phyloP scores from a whole-genome alignment of 2,888 invertebrate species.

The Tortrix viridana region DNA sequence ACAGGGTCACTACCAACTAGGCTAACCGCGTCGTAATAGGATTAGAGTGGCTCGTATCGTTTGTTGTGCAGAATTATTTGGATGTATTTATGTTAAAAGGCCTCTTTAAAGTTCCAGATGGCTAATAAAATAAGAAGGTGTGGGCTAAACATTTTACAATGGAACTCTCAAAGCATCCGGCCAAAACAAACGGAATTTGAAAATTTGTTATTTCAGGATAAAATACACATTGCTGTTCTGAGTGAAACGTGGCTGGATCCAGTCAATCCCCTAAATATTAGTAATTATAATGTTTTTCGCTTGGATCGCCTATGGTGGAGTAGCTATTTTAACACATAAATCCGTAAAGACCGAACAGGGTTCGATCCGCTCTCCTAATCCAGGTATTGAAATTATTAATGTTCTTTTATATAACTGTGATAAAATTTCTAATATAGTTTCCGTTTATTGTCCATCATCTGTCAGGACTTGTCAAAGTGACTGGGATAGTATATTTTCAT shows the following conservation, averaged over 20 bases:
- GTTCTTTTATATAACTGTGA: conserved; percentile 34
- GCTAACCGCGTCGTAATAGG: no score
- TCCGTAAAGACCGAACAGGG: conserved; percentile 18
- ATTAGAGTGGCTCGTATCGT: not conserved
- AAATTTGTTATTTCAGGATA: conserved; percentile 12
- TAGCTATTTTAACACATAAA: conserved; percentile 33
- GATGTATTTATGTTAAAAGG: conserved; percentile 11
- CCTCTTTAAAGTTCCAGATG: not conserved
- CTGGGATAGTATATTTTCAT: conserved; percentile 33
- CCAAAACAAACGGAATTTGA: conserved; percentile 32
- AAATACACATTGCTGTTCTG: not conserved
- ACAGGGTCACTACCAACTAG: no score
- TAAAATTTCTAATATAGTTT: conserved; percentile 28
- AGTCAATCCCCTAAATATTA: conserved; percentile 22
- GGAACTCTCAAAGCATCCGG: conserved; percentile 28
- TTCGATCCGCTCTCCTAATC: conserved; percentile 2
- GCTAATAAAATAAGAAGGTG: not conserved
- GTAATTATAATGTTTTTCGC: conserved; percentile 36
- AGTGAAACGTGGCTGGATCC: conserved; percentile 35
- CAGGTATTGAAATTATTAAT: conserved; percentile 32
- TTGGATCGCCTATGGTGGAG: conserved; percentile 39
- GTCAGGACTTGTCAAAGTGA: conserved; percentile 17
- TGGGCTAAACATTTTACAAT: conserved; percentile 27
- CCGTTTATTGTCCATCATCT: conserved; percentile 36
- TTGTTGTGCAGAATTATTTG: conserved; percentile 16